phyloP scores from a whole-genome alignment of 2,888 invertebrate species.

The Gnatocerus cornutus region DNA sequence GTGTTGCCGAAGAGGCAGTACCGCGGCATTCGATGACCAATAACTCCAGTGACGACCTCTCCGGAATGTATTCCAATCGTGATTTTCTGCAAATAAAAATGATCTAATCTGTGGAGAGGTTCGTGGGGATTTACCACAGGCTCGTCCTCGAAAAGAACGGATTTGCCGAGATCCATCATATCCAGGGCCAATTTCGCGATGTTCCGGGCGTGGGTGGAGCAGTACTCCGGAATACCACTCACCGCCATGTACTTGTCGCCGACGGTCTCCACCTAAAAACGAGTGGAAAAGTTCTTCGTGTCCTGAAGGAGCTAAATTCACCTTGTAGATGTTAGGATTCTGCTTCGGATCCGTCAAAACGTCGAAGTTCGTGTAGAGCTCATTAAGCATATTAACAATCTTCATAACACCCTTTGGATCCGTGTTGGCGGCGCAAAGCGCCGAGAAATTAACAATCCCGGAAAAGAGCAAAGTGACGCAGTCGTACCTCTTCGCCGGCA shows the following conservation, averaged over 20 bases:
- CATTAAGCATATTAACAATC: constrained; percentile 94
- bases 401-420: constrained; percentile 96
- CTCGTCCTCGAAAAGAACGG: constrained; percentile 89
- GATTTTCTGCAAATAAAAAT: constrained; percentile 79
- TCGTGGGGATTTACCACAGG: constrained; percentile 81
- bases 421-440: constrained; percentile 92
- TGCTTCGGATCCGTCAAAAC: constrained; percentile 93
- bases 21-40: constrained; percentile 94
- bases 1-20: constrained; percentile 96
- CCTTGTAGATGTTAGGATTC: constrained; percentile 97
- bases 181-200: constrained; percentile 93
- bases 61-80: constrained; percentile 96
- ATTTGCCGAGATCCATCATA: constrained; percentile 95
- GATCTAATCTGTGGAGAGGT: too few species aligned
- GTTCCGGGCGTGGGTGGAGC: constrained; percentile 91
- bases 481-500: constrained; percentile 91
- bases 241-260: constrained; percentile 99
- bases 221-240: constrained; percentile 93
- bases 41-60: constrained; percentile 95
- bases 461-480: constrained; percentile 95
- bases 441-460: constrained; percentile 93
- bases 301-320: constrained; percentile 62
- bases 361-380: constrained; percentile 95
- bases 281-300: too few species aligned
- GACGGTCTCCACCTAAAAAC: constrained; percentile 91